Evolutionary conservation across 2,888 invertebrate species (phyloP).

Genomic region (Gymnoscelis rufifasciata): DNA sequence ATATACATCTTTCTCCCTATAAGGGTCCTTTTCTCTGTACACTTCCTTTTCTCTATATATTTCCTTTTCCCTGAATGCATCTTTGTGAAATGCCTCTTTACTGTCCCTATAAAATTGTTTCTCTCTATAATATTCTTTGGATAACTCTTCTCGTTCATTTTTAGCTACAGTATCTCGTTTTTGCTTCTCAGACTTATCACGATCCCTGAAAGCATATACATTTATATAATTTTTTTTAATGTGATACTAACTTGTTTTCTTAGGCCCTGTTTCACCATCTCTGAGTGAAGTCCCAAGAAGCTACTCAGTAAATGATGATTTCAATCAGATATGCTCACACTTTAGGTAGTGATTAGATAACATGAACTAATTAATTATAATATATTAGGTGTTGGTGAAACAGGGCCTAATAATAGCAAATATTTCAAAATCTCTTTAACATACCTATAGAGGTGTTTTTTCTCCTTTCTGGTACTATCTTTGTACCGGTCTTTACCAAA

Average conservation of each 20-base stretch:
- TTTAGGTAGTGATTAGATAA: no score
- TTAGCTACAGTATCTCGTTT: conserved; percentile 58
- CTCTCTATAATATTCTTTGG: conserved; percentile 72
- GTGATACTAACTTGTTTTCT: no score
- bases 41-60: conserved; percentile 53
- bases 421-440: no score
- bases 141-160: conserved; percentile 63
- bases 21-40: conserved; percentile 46
- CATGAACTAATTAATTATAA: no score
- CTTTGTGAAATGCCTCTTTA: conserved; percentile 53
- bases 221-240: no score
- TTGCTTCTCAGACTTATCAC: conserved; percentile 66
- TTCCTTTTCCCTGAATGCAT: conserved; percentile 51
- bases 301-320: no score
- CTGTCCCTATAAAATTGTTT: conserved; percentile 65
- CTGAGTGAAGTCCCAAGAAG: no score
- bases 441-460: conserved; percentile 73
- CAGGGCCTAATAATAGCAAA: no score
- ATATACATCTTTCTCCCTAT: conserved; percentile 50
- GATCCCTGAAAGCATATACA: conserved; percentile 43
- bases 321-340: no score
- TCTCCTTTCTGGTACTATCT: conserved; percentile 64
- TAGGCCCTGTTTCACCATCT: no score
- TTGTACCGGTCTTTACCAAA: conserved; percentile 66
- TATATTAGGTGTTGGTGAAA: no score